Evolutionary conservation across 2,797 vertebrate genomes (phyloP).

Genomic region (Alauda arvensis): DNA sequence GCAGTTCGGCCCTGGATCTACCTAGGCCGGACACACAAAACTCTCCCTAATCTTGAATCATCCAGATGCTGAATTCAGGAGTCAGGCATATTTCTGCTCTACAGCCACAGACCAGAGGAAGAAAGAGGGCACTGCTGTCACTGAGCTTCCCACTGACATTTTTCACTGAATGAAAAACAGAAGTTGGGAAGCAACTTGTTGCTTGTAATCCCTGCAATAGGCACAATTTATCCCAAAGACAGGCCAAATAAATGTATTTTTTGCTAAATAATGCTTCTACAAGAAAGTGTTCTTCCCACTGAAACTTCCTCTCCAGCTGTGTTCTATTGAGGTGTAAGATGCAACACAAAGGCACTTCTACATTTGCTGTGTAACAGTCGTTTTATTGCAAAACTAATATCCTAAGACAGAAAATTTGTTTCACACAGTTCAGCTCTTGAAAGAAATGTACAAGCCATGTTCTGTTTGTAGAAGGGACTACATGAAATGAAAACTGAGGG

Average conservation of each 20-base stretch:
- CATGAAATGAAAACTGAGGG: neutral
- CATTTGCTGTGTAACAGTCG: neutral
- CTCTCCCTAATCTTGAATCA: neutral
- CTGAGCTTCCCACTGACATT: neutral
- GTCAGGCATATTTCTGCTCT: neutral
- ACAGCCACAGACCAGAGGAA: neutral
- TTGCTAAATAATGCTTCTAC: neutral
- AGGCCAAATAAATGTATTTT: neutral
- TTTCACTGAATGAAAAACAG: neutral
- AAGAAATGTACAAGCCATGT: slow-evolving; percentile 13
- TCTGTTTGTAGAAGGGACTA: neutral
- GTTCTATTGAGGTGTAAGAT: neutral
- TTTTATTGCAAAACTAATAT: slow-evolving; percentile 37
- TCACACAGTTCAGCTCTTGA: neutral
- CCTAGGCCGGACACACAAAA: neutral
- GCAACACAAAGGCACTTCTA: neutral
- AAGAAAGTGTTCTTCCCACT: neutral
- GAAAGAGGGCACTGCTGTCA: neutral
- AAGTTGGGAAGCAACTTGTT: neutral
- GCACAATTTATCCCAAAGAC: neutral
- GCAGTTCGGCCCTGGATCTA: neutral
- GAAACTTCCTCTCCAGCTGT: neutral
- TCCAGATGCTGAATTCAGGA: neutral
- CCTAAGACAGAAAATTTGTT: neutral
- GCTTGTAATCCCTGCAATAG: neutral